phyloP scores from a whole-genome alignment of 2,888 invertebrate genomes.

The Acrobasis suavella region DNA sequence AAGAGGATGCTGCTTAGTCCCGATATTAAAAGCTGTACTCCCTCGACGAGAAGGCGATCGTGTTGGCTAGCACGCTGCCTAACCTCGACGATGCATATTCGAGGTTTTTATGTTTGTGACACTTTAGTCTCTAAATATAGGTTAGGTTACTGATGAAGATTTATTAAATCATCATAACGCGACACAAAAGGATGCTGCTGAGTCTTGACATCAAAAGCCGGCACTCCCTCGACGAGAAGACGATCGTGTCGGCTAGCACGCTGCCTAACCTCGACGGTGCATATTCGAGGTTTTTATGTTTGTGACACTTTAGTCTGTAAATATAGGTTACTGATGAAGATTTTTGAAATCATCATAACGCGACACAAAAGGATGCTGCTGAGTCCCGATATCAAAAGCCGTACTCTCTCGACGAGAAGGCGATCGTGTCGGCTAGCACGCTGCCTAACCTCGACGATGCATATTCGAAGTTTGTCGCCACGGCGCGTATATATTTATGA shows the following conservation, averaged over 20 bases:
- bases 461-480: slow-evolving; percentile 91
- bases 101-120: too few species aligned
- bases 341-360: too few species aligned
- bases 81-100: slow-evolving; percentile 44
- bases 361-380: slow-evolving; percentile 85
- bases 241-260: slow-evolving; percentile 93
- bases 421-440: slow-evolving; percentile 87
- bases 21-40: too few species aligned
- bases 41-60: slow-evolving; percentile 83
- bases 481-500: not conserved
- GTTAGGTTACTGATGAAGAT: too few species aligned
- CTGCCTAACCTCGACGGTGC: slow-evolving; percentile 94
- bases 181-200: slow-evolving; percentile 85
- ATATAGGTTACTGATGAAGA: too few species aligned
- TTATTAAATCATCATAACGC: too few species aligned
- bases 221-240: slow-evolving; percentile 88
- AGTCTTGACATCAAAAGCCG: slow-evolving; percentile 87
- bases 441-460: slow-evolving; percentile 94
- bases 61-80: slow-evolving; percentile 86
- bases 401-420: slow-evolving; percentile 59
- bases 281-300: slow-evolving; percentile 85
- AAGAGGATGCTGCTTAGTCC: too few species aligned
- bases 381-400: slow-evolving; percentile 86
- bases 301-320: not conserved
- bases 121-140: too few species aligned